Percentiles rank a stretch among this genome's conserved stretches.
phyloP scores from a whole-genome alignment of 2,113 vertebrate genomes.

The Brienomyrus brachyistius region DNA sequence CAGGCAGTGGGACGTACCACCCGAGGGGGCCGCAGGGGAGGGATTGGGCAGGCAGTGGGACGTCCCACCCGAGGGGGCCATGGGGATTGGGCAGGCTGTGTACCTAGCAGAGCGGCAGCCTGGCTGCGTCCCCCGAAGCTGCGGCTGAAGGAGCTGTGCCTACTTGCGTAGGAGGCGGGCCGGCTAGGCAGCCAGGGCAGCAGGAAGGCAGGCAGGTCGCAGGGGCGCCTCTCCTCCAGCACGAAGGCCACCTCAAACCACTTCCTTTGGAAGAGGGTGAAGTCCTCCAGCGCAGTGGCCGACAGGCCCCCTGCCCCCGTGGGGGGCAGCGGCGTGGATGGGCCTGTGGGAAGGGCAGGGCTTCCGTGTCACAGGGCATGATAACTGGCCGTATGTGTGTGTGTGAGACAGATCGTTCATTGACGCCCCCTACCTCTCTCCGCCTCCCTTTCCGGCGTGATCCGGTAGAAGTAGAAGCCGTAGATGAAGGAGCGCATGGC shows the following conservation, averaged over 20 bases:
- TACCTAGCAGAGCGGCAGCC: conserved; percentile 93
- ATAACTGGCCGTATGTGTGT: neutral
- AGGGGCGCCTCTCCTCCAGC: conserved; percentile 81
- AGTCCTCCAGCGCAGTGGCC: conserved; percentile 77
- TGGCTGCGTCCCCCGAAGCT: conserved; percentile 99
- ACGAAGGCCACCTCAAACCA: conserved; percentile 97
- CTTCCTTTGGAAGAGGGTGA: conserved; percentile 87
- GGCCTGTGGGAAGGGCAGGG: conserved; percentile 23
- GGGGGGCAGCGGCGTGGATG: conserved; percentile 22
- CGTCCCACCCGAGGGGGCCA: neutral
- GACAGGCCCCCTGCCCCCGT: conserved; percentile 64
- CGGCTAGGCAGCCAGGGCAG: conserved; percentile 94
- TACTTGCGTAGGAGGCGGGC: conserved; percentile 94
- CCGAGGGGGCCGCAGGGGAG: neutral
- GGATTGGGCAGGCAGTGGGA: conserved; percentile 4
- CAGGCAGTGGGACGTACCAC: neutral
- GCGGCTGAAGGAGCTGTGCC: conserved; percentile 99
- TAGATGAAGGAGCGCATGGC: conserved; percentile 89
- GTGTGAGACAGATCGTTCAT: neutral
- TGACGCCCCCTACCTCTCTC: conserved; percentile 58
- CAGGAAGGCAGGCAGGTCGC: conserved; percentile 84
- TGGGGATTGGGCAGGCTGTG: conserved; percentile 32
- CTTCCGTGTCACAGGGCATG: neutral
- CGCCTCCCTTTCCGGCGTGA: conserved; percentile 77
- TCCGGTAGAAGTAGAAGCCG: conserved; percentile 95